Evolutionary conservation across 1,140 invertebrate species (phyloP), one percentile per base, ranked within the genome.

Genomic region (Dendroctonus valens): DNA sequence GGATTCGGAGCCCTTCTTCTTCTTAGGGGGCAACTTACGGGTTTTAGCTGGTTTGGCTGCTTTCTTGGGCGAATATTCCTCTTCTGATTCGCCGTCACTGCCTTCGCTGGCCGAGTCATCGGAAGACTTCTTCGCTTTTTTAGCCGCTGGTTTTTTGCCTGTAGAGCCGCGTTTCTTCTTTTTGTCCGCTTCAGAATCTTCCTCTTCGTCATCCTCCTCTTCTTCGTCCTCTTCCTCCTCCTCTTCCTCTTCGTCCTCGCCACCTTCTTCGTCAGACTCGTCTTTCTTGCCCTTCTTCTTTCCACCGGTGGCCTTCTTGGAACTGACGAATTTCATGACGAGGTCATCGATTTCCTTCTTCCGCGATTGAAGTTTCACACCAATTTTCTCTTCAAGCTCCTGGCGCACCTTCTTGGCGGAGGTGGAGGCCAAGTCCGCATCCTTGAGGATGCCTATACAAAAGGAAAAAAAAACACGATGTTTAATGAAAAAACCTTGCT

Each of bases 361-460:
- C 72, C 90, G 89, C 53, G 76, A 81, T 37, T 85, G 80, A 9
- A 97, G 81, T 72, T 94, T 91, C 62, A 86, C 82, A 46, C 88
- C 88, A 8, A 94, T 81, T 75, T 91, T 90, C 66, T 90, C 85
- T 79, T 97, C 92, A 62, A 96, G 81, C 75, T 91, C 87, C 79
- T 91, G 87, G 39, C 93, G 87, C n/a, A 97, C 91, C 79, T 94
- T 93, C 74, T 96, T 97, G 1, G 92, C 89, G 8, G 93, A 93
- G 71, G 91, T 90, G 41, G 86, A 87, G 6, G 87, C 86, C 7
- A 96, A 82, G 76, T 96, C 91, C 5, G 93, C 92, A 81, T 89
- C 88, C 81, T 95, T 92, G 4, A 97, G 83, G 72, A 96, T 93
- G 59, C 86, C 92, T 95, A 77, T 38, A 84, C 41, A 55, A 53